phyloP scores from a whole-genome alignment of 2,113 vertebrate species.

The Butastur rufipennis region DNA sequence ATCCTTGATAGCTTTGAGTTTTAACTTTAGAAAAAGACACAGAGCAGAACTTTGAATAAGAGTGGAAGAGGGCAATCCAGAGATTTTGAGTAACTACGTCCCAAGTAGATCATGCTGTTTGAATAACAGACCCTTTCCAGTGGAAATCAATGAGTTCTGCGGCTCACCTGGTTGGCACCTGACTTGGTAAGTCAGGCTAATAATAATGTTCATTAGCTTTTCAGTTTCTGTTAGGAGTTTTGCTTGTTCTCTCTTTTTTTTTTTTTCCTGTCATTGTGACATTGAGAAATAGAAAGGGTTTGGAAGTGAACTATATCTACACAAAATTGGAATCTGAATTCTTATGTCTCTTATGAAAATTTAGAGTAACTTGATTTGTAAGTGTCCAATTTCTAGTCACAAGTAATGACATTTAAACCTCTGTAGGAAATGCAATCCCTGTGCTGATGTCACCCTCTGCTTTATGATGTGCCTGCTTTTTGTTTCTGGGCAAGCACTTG shows the following conservation, averaged over 20 bases:
- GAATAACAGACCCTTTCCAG: not conserved
- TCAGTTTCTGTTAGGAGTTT: not conserved
- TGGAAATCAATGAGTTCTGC: not conserved
- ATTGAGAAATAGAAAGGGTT: not conserved
- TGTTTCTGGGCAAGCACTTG: constrained; percentile 39
- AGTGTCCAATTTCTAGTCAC: constrained; percentile 40
- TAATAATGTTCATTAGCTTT: not conserved
- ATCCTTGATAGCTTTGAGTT: not conserved
- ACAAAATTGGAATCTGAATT: not conserved
- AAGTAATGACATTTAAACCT: constrained; percentile 45
- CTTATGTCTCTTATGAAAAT: not conserved
- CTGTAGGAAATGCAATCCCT: constrained; percentile 36
- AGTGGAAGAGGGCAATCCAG: not conserved
- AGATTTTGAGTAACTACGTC: not conserved
- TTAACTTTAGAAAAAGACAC: not conserved
- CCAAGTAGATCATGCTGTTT: fast-evolving
- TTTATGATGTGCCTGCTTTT: constrained; percentile 46
- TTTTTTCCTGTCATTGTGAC: not conserved
- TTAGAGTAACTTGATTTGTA: not conserved
- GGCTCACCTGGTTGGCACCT: not conserved
- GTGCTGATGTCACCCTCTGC: constrained; percentile 46
- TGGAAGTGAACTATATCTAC: not conserved
- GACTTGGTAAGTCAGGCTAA: not conserved
- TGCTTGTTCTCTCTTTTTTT: not conserved
- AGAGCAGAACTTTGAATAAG: not conserved